Conservation (phyloP, 2,888 invertebrate genomes). For the Cancer borealis region DNA sequence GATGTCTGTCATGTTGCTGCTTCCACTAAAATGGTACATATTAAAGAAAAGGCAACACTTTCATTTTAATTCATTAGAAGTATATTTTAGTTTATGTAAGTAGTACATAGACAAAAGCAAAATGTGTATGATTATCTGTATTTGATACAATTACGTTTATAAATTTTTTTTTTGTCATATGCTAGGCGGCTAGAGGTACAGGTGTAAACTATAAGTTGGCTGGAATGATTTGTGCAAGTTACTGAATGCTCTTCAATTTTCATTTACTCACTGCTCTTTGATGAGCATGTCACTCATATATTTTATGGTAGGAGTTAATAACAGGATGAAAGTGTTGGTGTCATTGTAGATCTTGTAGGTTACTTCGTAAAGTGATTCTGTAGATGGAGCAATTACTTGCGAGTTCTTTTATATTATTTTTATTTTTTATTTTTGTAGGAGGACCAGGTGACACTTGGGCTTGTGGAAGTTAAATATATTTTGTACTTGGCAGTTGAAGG, state of each 20-base stretch:
- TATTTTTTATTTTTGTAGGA: neutral
- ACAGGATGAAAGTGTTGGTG: neutral
- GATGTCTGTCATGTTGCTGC: neutral
- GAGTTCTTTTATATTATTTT: neutral
- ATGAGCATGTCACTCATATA: neutral
- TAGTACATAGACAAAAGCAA: neutral
- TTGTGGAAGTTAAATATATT: neutral
- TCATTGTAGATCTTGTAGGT: slow-evolving; percentile 13
- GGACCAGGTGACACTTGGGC: neutral
- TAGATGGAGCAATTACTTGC: neutral
- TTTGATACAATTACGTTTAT: neutral
- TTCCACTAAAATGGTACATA: slow-evolving; percentile 1
- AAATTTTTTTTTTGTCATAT: neutral
- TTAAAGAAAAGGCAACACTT: neutral
- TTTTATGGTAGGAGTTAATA: slow-evolving; percentile 5
- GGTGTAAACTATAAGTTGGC: neutral
- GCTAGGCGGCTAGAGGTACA: neutral
- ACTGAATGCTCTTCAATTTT: neutral
- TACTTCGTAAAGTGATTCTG: neutral
- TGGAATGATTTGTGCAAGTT: neutral
- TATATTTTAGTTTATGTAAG: neutral
- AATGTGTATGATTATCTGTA: neutral
- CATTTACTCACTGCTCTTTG: neutral
- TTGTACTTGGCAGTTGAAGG: neutral
- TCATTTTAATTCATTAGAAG: neutral